These are phyloP conservation scores for Microcebus lehilahytsara DNA, from an alignment of 2,113 vertebrate species.

Conservation along the genomic window DNA sequence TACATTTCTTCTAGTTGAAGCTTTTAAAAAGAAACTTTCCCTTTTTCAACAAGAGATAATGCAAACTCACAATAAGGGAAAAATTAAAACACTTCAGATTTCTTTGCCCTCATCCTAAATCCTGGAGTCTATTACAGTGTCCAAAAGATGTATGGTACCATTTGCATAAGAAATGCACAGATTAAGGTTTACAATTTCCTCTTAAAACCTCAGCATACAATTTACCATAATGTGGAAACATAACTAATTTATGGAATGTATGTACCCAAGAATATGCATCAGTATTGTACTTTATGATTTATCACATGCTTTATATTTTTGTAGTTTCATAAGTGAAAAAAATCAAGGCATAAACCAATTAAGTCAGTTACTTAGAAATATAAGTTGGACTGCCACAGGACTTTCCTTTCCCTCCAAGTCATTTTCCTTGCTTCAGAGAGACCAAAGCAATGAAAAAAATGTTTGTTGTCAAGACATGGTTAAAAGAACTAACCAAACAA, in stretches of 20 bases:
- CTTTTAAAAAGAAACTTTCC: neutral
- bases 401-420: neutral
- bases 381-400: neutral
- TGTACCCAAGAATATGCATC: neutral
- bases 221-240: neutral
- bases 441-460: conserved; percentile 49
- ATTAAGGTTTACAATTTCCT: neutral
- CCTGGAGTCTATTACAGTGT: neutral
- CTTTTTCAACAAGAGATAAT: neutral
- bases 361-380: neutral
- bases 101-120: neutral
- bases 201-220: conserved; percentile 11
- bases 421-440: neutral
- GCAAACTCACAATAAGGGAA: neutral
- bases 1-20: neutral
- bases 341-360: neutral
- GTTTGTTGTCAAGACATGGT: neutral
- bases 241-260: conserved; percentile 32
- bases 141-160: neutral
- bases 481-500: conserved; percentile 57
- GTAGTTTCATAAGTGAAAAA: conserved; percentile 24
- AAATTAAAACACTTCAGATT: neutral
- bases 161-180: neutral
- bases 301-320: neutral
- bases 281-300: neutral